Percentiles rank a stretch among this genome's conserved stretches.
These are phyloP conservation scores for Hirtodrosophila duncani DNA, from an alignment of 2,888 invertebrate genomes.

Conservation along the genomic window DNA sequence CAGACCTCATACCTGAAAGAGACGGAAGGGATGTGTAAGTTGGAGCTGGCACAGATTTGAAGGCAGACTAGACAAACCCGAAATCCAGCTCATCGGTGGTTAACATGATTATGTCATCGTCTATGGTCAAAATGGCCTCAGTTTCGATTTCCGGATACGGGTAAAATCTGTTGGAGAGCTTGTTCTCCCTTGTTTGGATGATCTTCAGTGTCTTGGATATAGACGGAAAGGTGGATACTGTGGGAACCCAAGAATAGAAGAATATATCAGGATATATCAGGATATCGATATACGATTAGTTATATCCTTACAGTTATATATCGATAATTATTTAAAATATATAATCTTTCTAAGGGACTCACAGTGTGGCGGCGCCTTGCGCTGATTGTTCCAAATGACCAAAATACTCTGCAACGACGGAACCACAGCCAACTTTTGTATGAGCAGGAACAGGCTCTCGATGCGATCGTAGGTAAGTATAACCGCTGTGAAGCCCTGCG, in stretches of 20 bases:
- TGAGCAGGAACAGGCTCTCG: constrained; percentile 91
- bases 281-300: no score
- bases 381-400: constrained; percentile 97
- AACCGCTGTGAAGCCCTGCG: constrained; percentile 96
- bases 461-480: constrained; percentile 95
- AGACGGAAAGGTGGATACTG: constrained; percentile 93
- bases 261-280: no score
- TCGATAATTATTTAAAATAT: no score
- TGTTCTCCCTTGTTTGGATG: constrained; percentile 93
- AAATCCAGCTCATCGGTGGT: constrained; percentile 97
- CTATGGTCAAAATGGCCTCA: constrained; percentile 95
- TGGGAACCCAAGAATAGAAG: not conserved
- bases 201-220: constrained; percentile 93
- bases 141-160: constrained; percentile 98
- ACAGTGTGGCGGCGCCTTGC: constrained; percentile 92
- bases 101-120: constrained; percentile 97
- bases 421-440: constrained; percentile 90
- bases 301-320: no score
- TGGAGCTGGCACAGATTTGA: not conserved
- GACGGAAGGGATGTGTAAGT: not conserved
- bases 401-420: constrained; percentile 94
- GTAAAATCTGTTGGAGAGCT: constrained; percentile 96
- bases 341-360: constrained; percentile 74
- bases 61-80: constrained; percentile 84
- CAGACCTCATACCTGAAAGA: constrained; percentile 87